Conservation (phyloP, 1,140 invertebrate genomes). For the Oncopodura yosiiana region DNA sequence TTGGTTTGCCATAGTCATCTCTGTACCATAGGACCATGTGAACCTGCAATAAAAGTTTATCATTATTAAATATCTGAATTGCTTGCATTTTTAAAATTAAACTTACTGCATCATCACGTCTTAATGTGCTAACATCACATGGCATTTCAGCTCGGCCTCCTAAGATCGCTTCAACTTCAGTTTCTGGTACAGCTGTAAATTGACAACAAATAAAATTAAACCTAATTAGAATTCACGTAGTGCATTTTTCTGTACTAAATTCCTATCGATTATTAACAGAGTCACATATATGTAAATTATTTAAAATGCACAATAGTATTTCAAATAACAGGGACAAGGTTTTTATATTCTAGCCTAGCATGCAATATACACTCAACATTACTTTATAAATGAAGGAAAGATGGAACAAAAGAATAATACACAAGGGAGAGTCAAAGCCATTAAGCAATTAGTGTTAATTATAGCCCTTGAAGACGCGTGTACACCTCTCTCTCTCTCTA, state of each 20-base stretch:
- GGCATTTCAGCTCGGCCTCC: conserved; percentile 69
- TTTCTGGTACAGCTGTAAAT: conserved; percentile 51
- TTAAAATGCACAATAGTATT: too few relatives aligned
- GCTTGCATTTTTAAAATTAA: too few relatives aligned
- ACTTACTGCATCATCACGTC: conserved; percentile 64
- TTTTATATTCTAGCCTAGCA: too few relatives aligned
- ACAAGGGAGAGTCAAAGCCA: conserved; percentile 5
- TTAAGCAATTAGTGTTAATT: conserved; percentile 30
- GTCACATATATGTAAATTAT: too few relatives aligned
- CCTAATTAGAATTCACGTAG: too few relatives aligned
- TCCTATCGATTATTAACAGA: too few relatives aligned
- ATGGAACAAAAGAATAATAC: not conserved
- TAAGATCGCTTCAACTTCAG: conserved; percentile 68
- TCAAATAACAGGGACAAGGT: too few relatives aligned
- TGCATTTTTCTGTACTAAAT: not conserved
- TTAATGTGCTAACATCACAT: conserved; percentile 66
- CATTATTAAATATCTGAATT: too few relatives aligned
- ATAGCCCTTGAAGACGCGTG: conserved; percentile 13
- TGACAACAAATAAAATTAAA: conserved; percentile 35
- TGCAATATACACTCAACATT: too few relatives aligned
- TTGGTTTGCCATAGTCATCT: conserved; percentile 69
- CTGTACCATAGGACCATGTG: conserved; percentile 85
- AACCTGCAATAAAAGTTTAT: too few relatives aligned
- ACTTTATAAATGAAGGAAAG: too few relatives aligned
- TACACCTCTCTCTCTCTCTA: not conserved